Base-by-base conservation (phyloP, 1,140 invertebrate species). In the Orchestia grillus region DNA sequence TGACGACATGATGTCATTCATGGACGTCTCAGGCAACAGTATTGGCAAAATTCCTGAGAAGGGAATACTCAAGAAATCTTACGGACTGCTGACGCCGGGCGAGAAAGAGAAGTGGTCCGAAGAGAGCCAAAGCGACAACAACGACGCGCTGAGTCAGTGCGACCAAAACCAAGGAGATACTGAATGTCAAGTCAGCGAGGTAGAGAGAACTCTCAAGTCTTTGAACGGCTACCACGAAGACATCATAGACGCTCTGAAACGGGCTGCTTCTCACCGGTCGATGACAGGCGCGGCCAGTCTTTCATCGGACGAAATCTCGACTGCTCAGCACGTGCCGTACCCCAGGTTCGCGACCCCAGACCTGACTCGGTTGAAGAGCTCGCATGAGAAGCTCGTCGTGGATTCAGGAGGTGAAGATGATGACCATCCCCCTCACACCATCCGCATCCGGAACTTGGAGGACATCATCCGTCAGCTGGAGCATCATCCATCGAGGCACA, bases 171-270 rank as follows among this genome's bases (percentile, higher is more conserved):
- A 98, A 97, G 97, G 96, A 62, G 96, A 97, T 62, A 95, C 96
- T n/a, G 97, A 97, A 87, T 96, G 96, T 95, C 96, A 97, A 96
- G 97, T 98, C 44, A 97, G 97, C 6, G 97, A 99, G 97, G 98
- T 99, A 97, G 98, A 99, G 97, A 97, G 98, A 87, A 99, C 98
- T 1, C 97, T 99, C 23, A 99, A 99, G 97, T 99, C 98, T 95
- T 97, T 99, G 16, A 99, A 99, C 97, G 99, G 99, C 4, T 99
- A 99, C 97, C 99, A 99, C 97, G 99, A 99, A 97, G 98, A 99
- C 97, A 98, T 99, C 97, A 98, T 99, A 92, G 98, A 99, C 97
- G 99, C 98, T 23, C 97, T 99, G 96, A 98, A 98, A 91, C 98
- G 98, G 96, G 99, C 98, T 0, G 98, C 98, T 40, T 98, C 98